Evolutionary conservation across 2,888 invertebrate genomes (phyloP).

Genomic region (Theodoxus fluviatilis): DNA sequence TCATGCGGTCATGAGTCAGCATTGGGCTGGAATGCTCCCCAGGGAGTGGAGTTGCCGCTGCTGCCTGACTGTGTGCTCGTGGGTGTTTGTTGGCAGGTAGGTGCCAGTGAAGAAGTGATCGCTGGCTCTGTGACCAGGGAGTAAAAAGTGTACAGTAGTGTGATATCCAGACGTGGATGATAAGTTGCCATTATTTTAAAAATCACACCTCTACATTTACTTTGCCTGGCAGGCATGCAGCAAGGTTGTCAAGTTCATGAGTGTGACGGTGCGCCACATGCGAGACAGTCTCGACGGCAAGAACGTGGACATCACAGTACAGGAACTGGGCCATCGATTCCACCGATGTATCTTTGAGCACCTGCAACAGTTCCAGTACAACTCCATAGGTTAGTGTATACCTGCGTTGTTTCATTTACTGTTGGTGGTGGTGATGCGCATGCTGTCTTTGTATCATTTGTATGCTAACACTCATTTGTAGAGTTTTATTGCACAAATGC

Average conservation of each 20-base stretch:
- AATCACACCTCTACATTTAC: too few relatives aligned
- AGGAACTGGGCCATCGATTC: slow-evolving; percentile 89
- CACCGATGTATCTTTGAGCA: slow-evolving; percentile 95
- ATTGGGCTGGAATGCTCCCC: too few relatives aligned
- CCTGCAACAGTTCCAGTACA: slow-evolving; percentile 91
- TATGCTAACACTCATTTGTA: neutral
- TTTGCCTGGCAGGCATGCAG: slow-evolving; percentile 59
- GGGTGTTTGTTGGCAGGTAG: too few relatives aligned
- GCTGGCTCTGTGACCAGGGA: too few relatives aligned
- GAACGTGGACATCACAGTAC: slow-evolving; percentile 84
- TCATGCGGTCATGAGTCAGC: too few relatives aligned
- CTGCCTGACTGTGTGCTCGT: too few relatives aligned
- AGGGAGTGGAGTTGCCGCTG: too few relatives aligned
- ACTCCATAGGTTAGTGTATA: slow-evolving; percentile 78
- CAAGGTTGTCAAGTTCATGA: slow-evolving; percentile 58
- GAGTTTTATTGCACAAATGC: too few relatives aligned
- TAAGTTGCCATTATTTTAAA: too few relatives aligned
- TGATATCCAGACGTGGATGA: too few relatives aligned
- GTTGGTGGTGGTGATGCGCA: neutral
- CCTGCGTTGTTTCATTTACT: neutral
- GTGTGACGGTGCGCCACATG: slow-evolving; percentile 76
- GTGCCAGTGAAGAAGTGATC: too few relatives aligned
- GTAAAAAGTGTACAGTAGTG: too few relatives aligned
- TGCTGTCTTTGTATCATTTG: neutral
- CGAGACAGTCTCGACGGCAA: slow-evolving; percentile 87